Conservation (phyloP, 2,888 invertebrate species). For the Archaeoteleia sp. region DNA sequence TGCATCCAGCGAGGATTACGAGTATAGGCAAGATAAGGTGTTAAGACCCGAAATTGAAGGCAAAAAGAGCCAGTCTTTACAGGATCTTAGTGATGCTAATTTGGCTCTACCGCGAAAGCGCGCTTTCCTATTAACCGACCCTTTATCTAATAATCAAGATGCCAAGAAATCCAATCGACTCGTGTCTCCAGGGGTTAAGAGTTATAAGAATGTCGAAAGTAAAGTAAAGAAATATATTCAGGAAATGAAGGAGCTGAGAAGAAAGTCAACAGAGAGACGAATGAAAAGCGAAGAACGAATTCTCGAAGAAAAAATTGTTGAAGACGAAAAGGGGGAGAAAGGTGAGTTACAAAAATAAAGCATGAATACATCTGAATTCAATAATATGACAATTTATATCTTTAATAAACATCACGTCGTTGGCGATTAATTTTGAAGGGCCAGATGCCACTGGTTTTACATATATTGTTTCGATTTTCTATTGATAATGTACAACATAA, state of each 20-base stretch:
- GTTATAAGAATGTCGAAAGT: slow-evolving; percentile 65
- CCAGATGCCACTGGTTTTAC: too few relatives aligned
- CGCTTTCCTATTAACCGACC: slow-evolving; percentile 11
- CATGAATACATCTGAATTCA: too few relatives aligned
- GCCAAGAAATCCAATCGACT: slow-evolving; percentile 35
- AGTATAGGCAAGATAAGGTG: slow-evolving; percentile 26
- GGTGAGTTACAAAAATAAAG: too few relatives aligned
- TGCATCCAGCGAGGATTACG: slow-evolving; percentile 39
- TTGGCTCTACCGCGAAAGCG: slow-evolving; percentile 20
- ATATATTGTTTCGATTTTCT: too few relatives aligned
- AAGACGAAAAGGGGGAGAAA: slow-evolving; percentile 1
- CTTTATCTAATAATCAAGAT: slow-evolving; percentile 17
- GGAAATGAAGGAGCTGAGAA: slow-evolving; percentile 55
- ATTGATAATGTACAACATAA: too few relatives aligned
- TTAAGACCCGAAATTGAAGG: slow-evolving; percentile 52
- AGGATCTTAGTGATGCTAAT: slow-evolving; percentile 61
- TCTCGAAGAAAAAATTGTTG: slow-evolving; percentile 9
- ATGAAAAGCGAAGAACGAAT: slow-evolving; percentile 21
- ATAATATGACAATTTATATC: too few relatives aligned
- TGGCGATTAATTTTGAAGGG: too few relatives aligned
- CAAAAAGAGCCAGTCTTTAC: slow-evolving; percentile 67
- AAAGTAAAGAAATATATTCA: slow-evolving; percentile 69
- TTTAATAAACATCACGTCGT: too few relatives aligned
- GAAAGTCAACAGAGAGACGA: slow-evolving; percentile 37
- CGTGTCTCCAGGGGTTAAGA: slow-evolving; percentile 45